Evolutionary conservation across 2,888 invertebrate genomes (phyloP), one percentile per base, ranked within the genome.

Genomic region (Leptinotarsa haldemani): DNA sequence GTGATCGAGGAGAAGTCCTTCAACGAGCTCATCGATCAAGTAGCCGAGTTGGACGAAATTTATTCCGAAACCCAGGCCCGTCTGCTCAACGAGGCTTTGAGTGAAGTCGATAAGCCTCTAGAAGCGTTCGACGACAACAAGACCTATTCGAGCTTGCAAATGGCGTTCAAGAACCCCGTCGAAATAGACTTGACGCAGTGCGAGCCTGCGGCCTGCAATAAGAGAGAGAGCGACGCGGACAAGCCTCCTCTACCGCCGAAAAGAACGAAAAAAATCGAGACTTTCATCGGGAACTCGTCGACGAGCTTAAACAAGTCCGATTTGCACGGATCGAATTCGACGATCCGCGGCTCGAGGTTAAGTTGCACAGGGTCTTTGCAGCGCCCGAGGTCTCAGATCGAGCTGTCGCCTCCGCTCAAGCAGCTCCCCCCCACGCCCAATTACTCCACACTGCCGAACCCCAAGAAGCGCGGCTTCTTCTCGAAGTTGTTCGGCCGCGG

Each of bases 91-190:
- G 78, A 74, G 65, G 78, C 75, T 65, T 77, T 76, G 50, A 76
- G 78, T 20, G 76, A 79, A 46, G 56, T 77, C 52, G 76, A 78
- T 20, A 80, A 80, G 40, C 72, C 77, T 7, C 53, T 74, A 58
- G 90, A 90, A 47, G 92, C 92, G 56, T 94, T 94, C 77, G 92
- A 93, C 82, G 95, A 95, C 82, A 90, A 93, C 48, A 93, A 93
- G 74, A 95, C 95, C 0, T 96, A 96, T 83, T 94, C 94, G 1
- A 95, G 95, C 83, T 88, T 96, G 69, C 96, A 96, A 84, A 89
- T 94, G 83, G 96, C 96, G 0, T 95, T 95, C 88, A 94, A 93
- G 86, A 95, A 96, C 87, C 95, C 95, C 0, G 88, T 95, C 1
- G 88, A 90, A 30, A 90, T 94, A 74, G 93, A 93, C 80, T 20